Evolutionary conservation across 2,888 invertebrate genomes (phyloP).

Genomic region (Coleophora flavipennella): DNA sequence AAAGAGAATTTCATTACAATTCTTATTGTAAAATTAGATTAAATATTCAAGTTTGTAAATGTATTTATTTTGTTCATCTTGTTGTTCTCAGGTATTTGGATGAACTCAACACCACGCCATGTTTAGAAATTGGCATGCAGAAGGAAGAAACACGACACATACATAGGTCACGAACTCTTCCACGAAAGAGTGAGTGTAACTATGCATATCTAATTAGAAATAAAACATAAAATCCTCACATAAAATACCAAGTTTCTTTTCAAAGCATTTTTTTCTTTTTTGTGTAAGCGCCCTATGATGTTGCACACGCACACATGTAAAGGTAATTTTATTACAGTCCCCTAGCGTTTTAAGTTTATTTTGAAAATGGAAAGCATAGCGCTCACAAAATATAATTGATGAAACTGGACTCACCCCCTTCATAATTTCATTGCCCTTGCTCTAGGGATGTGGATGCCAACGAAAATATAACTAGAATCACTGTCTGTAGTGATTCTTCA

Average conservation of each 20-base stretch:
- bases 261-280: constrained; percentile 7
- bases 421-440: constrained; percentile 39
- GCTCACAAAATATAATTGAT: constrained; percentile 60
- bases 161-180: constrained; percentile 36
- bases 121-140: constrained; percentile 30
- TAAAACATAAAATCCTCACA: constrained; percentile 3
- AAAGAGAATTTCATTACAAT: too few species aligned
- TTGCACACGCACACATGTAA: constrained; percentile 27
- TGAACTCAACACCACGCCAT: constrained; percentile 16
- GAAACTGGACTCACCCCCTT: constrained; percentile 51
- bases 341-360: constrained; percentile 54
- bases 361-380: constrained; percentile 61
- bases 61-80: constrained; percentile 20
- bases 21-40: too few species aligned
- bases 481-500: too few species aligned
- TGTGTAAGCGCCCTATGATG: background rate
- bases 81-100: constrained; percentile 46
- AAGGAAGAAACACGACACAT: constrained; percentile 25
- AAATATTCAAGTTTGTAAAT: constrained; percentile 4
- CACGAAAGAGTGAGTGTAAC: constrained; percentile 33
- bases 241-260: constrained; percentile 5
- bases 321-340: constrained; percentile 53
- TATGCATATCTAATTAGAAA: constrained; percentile 25
- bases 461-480: constrained; percentile 1
- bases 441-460: constrained; percentile 5